Conservation (phyloP, 2,113 vertebrate genomes). For the Choloepus hoffmanni region DNA sequence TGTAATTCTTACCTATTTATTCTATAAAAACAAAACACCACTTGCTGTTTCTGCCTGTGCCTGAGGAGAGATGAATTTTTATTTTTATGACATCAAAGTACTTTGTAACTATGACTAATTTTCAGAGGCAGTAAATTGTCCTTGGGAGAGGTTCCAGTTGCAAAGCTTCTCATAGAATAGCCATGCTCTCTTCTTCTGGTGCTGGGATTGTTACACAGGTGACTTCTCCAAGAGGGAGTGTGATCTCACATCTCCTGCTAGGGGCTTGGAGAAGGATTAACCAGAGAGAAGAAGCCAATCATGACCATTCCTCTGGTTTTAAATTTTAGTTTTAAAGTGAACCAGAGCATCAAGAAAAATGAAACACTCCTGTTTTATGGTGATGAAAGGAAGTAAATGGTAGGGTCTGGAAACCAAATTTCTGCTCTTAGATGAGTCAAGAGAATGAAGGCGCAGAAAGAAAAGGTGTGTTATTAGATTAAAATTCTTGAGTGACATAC, state of each 20-base stretch:
- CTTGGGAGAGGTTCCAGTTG: neutral
- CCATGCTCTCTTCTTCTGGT: neutral
- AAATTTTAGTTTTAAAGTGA: constrained; percentile 37
- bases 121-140: constrained; percentile 61
- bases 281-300: neutral
- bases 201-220: neutral
- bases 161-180: neutral
- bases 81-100: constrained; percentile 75
- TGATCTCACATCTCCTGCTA: neutral
- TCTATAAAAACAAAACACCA: constrained; percentile 40
- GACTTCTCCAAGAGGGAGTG: neutral
- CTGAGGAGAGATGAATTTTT: constrained; percentile 57
- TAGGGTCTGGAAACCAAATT: neutral
- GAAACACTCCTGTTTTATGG: constrained; percentile 34
- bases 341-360: neutral
- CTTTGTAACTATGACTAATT: constrained; percentile 68
- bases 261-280: neutral
- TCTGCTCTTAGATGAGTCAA: neutral
- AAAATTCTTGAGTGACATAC: neutral
- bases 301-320: neutral
- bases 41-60: neutral
- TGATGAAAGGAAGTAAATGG: neutral
- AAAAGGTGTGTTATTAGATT: neutral
- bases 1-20: constrained; percentile 45
- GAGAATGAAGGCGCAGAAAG: neutral